These are phyloP conservation scores for Drosophila santomea DNA, from an alignment of 1,140 invertebrate species.

Conservation along the genomic window DNA sequence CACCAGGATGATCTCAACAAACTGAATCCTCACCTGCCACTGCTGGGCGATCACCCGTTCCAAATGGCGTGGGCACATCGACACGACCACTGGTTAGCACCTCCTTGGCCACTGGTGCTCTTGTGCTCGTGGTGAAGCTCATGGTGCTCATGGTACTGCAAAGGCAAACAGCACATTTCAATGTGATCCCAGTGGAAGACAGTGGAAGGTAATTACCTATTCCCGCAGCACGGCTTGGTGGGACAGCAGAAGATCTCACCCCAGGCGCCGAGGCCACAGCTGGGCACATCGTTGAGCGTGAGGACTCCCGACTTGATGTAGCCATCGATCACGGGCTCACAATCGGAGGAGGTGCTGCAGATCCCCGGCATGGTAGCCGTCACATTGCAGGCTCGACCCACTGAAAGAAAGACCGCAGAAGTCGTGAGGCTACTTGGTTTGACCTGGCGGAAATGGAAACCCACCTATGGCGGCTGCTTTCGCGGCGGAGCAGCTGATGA, in stretches of 20 bases:
- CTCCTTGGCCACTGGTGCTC: slow-evolving; percentile 1
- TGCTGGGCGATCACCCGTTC: slow-evolving; percentile 9
- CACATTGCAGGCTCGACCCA: slow-evolving; percentile 46
- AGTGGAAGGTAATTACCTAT: slow-evolving; percentile 5
- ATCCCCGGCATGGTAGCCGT: slow-evolving; percentile 35
- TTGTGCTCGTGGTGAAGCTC: background rate
- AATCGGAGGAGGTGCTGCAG: slow-evolving; percentile 40
- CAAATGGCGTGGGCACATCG: background rate
- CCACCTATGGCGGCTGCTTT: background rate
- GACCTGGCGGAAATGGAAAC: background rate
- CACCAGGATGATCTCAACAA: background rate
- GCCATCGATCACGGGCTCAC: slow-evolving; percentile 45
- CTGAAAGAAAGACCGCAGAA: slow-evolving; percentile 7
- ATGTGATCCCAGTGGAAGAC: background rate
- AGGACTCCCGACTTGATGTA: slow-evolving; percentile 50
- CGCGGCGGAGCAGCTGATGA: background rate
- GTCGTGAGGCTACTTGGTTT: background rate
- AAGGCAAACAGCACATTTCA: background rate
- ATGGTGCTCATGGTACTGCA: background rate
- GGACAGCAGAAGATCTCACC: slow-evolving; percentile 79
- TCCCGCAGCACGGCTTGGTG: slow-evolving; percentile 39
- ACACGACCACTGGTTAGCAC: background rate
- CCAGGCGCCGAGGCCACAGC: slow-evolving; percentile 50
- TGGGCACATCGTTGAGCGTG: slow-evolving; percentile 39
- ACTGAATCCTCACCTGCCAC: background rate